A percentile compares a stretch with the other conserved stretches of the same genome.
Evolutionary conservation across 1,140 invertebrate species (phyloP).

Genomic region (Halictus rubicundus): DNA sequence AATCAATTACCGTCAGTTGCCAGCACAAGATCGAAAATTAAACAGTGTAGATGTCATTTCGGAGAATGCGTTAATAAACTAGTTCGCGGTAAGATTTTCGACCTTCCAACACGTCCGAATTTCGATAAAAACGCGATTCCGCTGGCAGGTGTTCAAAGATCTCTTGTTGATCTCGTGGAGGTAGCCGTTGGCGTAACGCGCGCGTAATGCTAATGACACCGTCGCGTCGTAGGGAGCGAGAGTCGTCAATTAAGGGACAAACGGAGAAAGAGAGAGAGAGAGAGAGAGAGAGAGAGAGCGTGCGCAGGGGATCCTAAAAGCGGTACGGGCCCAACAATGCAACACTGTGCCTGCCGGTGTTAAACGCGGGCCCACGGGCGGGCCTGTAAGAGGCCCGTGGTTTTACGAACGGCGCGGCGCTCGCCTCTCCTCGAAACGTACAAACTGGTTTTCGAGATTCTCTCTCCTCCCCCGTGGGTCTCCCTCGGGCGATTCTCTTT

Average conservation of each 20-base stretch:
- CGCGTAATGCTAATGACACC: conserved; percentile 23
- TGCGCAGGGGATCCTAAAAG: conserved; percentile 28
- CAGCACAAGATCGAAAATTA: too few relatives aligned
- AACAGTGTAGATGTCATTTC: too few relatives aligned
- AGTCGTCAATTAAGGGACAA: conserved; percentile 56
- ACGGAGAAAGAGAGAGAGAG: background rate
- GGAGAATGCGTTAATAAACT: too few relatives aligned
- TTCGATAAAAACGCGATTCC: too few relatives aligned
- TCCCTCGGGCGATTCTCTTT: conserved; percentile 47
- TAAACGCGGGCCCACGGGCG: conserved; percentile 55
- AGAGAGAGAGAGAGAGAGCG: too few relatives aligned
- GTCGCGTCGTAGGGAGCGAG: conserved; percentile 31
- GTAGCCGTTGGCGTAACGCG: background rate
- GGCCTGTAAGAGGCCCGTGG: conserved; percentile 22
- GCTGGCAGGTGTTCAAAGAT: too few relatives aligned
- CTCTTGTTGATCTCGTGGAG: background rate
- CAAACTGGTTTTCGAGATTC: conserved; percentile 69
- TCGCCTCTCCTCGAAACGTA: conserved; percentile 41
- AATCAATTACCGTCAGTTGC: too few relatives aligned
- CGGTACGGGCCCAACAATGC: conserved; percentile 48
- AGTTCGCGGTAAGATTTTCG: too few relatives aligned
- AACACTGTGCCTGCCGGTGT: conserved; percentile 56
- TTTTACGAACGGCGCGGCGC: conserved; percentile 38
- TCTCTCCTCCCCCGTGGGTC: conserved; percentile 27
- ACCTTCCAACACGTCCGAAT: too few relatives aligned